Conservation (phyloP, 2,113 vertebrate genomes). For the Cromileptes altivelis region DNA sequence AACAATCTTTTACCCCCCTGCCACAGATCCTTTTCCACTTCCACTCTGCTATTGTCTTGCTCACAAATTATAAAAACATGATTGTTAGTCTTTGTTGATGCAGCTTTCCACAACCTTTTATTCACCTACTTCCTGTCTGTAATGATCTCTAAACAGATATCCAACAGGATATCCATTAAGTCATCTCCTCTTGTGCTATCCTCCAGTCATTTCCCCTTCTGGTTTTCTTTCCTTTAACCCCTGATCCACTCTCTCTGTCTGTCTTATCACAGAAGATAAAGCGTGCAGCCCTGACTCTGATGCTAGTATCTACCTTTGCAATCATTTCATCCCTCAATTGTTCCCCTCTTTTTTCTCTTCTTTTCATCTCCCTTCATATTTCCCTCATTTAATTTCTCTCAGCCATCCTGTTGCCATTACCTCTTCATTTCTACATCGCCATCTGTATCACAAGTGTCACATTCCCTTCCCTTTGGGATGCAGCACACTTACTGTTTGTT, state of each 20-base stretch:
- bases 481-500: neutral
- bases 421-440: neutral
- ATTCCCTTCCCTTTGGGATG: neutral
- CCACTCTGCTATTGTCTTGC: neutral
- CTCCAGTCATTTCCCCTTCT: neutral
- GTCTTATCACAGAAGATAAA: conserved; percentile 16
- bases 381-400: neutral
- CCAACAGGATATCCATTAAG: neutral
- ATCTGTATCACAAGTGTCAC: neutral
- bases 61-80: conserved; percentile 13
- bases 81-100: neutral
- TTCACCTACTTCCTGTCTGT: neutral
- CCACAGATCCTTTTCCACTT: neutral
- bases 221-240: conserved; percentile 1
- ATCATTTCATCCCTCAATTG: neutral
- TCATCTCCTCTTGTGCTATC: neutral
- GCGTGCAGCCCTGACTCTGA: neutral
- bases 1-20: too few relatives aligned
- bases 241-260: neutral
- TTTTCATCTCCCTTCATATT: neutral
- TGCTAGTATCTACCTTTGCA: neutral
- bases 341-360: neutral
- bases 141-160: conserved; percentile 14
- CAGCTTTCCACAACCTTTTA: neutral
- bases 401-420: neutral